Percentiles rank a stretch among this genome's conserved stretches.
phyloP scores from a whole-genome alignment of 2,797 vertebrate species.

The Danio choprae region DNA sequence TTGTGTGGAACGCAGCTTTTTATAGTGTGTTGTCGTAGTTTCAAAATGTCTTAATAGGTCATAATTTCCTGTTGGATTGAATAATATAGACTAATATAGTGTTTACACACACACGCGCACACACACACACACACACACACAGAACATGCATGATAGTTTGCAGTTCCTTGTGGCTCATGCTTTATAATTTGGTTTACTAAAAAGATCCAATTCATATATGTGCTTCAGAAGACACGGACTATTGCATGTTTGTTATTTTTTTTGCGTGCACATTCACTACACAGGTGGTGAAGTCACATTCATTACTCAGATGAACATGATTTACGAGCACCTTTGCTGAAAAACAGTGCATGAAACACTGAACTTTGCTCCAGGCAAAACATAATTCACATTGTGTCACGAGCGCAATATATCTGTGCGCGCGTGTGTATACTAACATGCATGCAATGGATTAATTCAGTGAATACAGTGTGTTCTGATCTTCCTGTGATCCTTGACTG shows the following conservation, averaged over 20 bases:
- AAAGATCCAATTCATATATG: background rate
- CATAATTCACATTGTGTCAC: background rate
- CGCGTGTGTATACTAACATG: background rate
- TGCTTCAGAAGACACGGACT: background rate
- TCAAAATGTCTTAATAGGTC: too few species aligned
- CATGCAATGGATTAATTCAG: background rate
- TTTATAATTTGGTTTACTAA: background rate
- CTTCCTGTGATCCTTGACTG: constrained; percentile 60
- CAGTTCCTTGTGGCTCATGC: background rate
- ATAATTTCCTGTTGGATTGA: too few species aligned
- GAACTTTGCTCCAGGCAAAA: background rate
- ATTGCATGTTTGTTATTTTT: background rate
- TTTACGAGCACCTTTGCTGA: background rate
- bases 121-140: too few species aligned
- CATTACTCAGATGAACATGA: background rate
- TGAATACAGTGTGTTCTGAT: background rate
- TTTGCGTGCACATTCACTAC: background rate
- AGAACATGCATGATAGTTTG: too few species aligned
- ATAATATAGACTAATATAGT: too few species aligned
- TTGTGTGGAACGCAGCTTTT: too few species aligned
- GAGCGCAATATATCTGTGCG: background rate
- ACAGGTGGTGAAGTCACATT: background rate
- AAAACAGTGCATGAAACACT: background rate
- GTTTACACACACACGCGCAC: too few species aligned
- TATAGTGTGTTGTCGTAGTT: too few species aligned